Evolutionary conservation across 2,888 invertebrate species (phyloP), one percentile per base, ranked within the genome.

Genomic region (Nephrotoma appendiculata): DNA sequence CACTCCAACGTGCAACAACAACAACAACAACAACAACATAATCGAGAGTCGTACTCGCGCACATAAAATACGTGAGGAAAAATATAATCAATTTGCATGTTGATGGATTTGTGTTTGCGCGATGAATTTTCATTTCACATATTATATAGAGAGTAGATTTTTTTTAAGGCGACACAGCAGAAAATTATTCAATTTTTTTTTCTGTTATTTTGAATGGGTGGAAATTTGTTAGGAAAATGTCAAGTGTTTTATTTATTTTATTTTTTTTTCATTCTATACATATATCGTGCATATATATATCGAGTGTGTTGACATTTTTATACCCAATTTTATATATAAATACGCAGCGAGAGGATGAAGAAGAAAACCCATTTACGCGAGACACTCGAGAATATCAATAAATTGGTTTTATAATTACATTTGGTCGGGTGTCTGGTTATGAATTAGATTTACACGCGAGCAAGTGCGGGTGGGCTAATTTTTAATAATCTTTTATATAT

Each of bases 101-200:
- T 84, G 84, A 84, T 43, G 42, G 84, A 84, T 84, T 84, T 84
- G 84, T 84, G 84, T 84, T 71, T 84, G 84, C 43, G 84, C 84
- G 84, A 84, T 84, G 84, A 84, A 84, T 84, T 84, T 84, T 42
- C 84, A 84, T 84, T 84, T 84, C 41, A 84, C n/a, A n/a, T 31
- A 84, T 6, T 11, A 48, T 48, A n/a, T 2, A 15, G 6, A 83
- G 84, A 84, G 41, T 12, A 41, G 84, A 84, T 42, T 11, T n/a
- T 84, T 84, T 84, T 43, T 42, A 42, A 43, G 42, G 84, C 42
- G 43, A 42, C 42, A 84, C 41, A 84, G 15, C 84, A 42, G 15
- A 84, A 84, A 7, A n/a, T 42, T 12, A 41, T 41, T 83, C 41
- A 6, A 83, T 3, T 41, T 83, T 41, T 42, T 42, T 84, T 84